phyloP scores from a whole-genome alignment of 2,888 invertebrate species.

The Oscheius sp. region DNA sequence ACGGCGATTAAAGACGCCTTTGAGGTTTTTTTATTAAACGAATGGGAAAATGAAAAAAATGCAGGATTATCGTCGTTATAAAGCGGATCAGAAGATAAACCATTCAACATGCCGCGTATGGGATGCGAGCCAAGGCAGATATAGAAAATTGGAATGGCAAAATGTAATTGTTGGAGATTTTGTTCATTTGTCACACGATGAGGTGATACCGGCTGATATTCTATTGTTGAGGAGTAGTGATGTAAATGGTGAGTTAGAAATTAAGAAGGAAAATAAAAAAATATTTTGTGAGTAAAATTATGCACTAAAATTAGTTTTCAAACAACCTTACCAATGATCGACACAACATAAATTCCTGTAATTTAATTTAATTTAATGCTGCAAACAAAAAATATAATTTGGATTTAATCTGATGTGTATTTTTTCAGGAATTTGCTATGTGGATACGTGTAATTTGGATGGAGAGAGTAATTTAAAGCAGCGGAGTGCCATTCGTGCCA shows the following conservation, averaged over 20 bases:
- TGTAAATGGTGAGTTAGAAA: conserved; percentile 35
- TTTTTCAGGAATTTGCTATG: conserved; percentile 86
- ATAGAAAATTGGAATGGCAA: conserved; percentile 85
- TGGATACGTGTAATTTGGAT: conserved; percentile 94
- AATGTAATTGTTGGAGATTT: conserved; percentile 91
- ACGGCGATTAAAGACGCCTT: conserved; percentile 97
- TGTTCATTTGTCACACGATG: conserved; percentile 93
- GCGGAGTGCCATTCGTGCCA: conserved; percentile 78
- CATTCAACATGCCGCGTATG: conserved; percentile 88
- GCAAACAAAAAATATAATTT: too few species aligned
- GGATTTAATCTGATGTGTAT: too few species aligned
- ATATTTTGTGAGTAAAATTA: too few species aligned
- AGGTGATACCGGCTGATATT: conserved; percentile 93
- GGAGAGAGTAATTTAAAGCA: conserved; percentile 95
- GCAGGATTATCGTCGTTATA: conserved; percentile 87
- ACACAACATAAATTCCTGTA: not conserved
- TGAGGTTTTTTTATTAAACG: conserved; percentile 78
- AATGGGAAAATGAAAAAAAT: conserved; percentile 73
- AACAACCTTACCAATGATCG: too few species aligned
- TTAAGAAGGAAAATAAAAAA: not conserved
- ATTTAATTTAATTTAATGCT: not conserved
- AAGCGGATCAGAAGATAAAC: conserved; percentile 91
- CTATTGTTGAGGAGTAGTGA: conserved; percentile 77
- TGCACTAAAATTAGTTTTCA: too few species aligned
- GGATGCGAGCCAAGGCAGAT: conserved; percentile 55